Evolutionary conservation across 2,888 invertebrate genomes (phyloP).

Genomic region (Fabriciana adippe): DNA sequence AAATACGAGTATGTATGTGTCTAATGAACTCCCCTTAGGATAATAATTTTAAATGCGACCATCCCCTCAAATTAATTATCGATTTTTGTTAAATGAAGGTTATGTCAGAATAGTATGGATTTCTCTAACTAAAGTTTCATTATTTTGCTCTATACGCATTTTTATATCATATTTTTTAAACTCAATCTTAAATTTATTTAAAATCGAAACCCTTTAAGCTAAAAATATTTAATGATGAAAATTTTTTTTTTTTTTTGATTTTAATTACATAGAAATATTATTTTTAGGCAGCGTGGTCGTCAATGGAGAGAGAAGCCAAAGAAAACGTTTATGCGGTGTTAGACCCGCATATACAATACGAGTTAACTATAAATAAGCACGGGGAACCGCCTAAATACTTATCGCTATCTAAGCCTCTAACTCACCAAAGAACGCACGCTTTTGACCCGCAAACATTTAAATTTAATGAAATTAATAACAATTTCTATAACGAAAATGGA

Average conservation of each 20-base stretch:
- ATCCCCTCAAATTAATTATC: slow-evolving; percentile 10
- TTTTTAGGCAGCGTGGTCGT: slow-evolving; percentile 71
- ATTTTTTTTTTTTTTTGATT: too few relatives aligned
- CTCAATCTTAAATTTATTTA: too few relatives aligned
- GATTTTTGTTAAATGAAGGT: background rate
- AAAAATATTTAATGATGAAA: too few relatives aligned
- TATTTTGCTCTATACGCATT: too few relatives aligned
- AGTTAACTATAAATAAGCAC: slow-evolving; percentile 79
- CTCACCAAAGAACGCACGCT: slow-evolving; percentile 77
- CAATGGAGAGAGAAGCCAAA: slow-evolving; percentile 81
- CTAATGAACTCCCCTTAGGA: slow-evolving; percentile 9
- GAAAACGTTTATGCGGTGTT: slow-evolving; percentile 81
- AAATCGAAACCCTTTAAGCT: too few relatives aligned
- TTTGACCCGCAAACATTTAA: slow-evolving; percentile 62
- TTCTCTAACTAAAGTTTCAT: too few relatives aligned
- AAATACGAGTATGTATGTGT: background rate
- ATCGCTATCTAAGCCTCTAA: slow-evolving; percentile 77
- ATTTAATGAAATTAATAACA: slow-evolving; percentile 66
- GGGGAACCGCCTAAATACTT: slow-evolving; percentile 79
- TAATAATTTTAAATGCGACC: slow-evolving; percentile 13
- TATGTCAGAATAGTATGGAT: too few relatives aligned
- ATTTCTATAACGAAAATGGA: slow-evolving; percentile 53
- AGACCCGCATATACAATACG: slow-evolving; percentile 81
- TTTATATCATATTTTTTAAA: too few relatives aligned
- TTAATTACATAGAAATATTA: slow-evolving; percentile 19